A percentile compares a stretch with the other conserved stretches of the same genome.
Conservation (phyloP, 1,140 invertebrate genomes). For the Charaxes varanes region DNA sequence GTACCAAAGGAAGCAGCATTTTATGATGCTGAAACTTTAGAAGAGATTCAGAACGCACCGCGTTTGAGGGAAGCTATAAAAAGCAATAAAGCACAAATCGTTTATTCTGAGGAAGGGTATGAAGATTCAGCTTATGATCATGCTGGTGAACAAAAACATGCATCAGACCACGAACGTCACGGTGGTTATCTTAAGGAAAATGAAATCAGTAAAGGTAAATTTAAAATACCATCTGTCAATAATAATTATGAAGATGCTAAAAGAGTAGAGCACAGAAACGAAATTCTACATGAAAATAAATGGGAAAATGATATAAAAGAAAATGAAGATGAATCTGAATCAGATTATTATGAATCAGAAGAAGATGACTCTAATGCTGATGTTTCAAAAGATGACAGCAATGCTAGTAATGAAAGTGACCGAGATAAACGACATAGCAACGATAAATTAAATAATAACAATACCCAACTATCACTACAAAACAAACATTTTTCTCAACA, state of each 20-base stretch:
- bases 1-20: slow-evolving; percentile 75
- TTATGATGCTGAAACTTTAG: slow-evolving; percentile 73
- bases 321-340: slow-evolving; percentile 40
- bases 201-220: slow-evolving; percentile 54
- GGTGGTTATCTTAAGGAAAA: slow-evolving; percentile 60
- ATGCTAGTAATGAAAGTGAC: slow-evolving; percentile 17
- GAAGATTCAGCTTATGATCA: slow-evolving; percentile 86
- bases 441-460: no score
- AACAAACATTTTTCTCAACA: slow-evolving; percentile 22
- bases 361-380: slow-evolving; percentile 26
- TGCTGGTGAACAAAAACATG: slow-evolving; percentile 81
- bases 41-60: slow-evolving; percentile 77
- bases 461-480: no score
- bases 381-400: slow-evolving; percentile 16
- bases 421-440: slow-evolving; percentile 17
- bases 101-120: slow-evolving; percentile 86
- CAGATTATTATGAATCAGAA: slow-evolving; percentile 47
- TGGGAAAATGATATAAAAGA: slow-evolving; percentile 54
- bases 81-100: slow-evolving; percentile 81
- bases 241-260: slow-evolving; percentile 42
- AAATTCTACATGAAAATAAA: slow-evolving; percentile 43
- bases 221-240: slow-evolving; percentile 44
- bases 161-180: slow-evolving; percentile 73
- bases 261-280: slow-evolving; percentile 39
- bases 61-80: slow-evolving; percentile 79